phyloP scores from a whole-genome alignment of 2,888 invertebrate genomes.

The Litoditis marina region DNA sequence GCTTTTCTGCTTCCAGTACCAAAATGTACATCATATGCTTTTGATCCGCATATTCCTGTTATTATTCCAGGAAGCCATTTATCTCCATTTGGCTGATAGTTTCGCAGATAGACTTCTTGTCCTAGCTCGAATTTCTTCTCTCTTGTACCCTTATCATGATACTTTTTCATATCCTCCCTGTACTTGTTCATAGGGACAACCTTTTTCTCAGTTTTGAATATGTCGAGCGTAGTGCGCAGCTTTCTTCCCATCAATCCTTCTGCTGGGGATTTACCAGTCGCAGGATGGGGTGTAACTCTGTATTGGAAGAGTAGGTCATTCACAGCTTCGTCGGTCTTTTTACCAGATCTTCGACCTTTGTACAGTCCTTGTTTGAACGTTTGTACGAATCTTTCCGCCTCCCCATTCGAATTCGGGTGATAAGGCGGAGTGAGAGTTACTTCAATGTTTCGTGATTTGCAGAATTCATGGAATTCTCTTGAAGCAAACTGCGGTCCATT shows the following conservation, averaged over 20 bases:
- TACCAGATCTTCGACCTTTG: background rate
- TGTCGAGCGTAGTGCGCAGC: slow-evolving; percentile 6
- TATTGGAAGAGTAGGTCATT: slow-evolving; percentile 7
- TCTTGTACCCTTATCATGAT: background rate
- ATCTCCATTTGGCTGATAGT: slow-evolving; percentile 2
- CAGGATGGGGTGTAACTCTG: slow-evolving; percentile 5
- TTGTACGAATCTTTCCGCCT: slow-evolving; percentile 39
- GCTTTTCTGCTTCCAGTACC: background rate
- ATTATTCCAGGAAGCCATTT: slow-evolving; percentile 11
- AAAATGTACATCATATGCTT: slow-evolving; percentile 1
- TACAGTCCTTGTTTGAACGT: slow-evolving; percentile 16
- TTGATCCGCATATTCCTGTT: background rate
- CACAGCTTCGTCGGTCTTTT: background rate
- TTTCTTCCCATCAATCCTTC: slow-evolving; percentile 11
- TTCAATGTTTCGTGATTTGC: slow-evolving; percentile 12
- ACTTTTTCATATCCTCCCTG: background rate
- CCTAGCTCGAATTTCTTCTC: background rate
- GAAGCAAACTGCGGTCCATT: slow-evolving; percentile 37
- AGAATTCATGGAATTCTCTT: slow-evolving; percentile 23
- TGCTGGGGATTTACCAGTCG: slow-evolving; percentile 2
- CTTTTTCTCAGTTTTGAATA: background rate
- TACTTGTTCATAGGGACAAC: background rate
- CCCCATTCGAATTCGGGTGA: slow-evolving; percentile 40
- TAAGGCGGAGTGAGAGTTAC: slow-evolving; percentile 28
- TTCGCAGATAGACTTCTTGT: slow-evolving; percentile 4